A percentile compares a stretch with the other conserved stretches of the same genome.
Conservation (phyloP, 2,888 invertebrate species). For the Bombylius major region DNA sequence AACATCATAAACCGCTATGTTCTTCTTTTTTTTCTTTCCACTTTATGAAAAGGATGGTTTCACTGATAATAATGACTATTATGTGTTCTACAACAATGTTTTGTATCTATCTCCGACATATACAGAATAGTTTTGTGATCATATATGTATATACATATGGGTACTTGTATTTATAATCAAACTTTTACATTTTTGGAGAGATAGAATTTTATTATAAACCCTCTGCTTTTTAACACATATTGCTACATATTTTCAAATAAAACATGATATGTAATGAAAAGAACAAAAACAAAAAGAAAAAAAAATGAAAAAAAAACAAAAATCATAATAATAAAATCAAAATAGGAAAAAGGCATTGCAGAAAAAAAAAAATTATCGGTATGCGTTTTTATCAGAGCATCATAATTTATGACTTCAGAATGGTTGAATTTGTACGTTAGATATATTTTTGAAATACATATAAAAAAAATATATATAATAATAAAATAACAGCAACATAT, state of each 20-base stretch:
- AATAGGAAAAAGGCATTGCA: constrained; percentile 1
- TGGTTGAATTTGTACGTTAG: constrained; percentile 1
- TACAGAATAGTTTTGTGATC: too few species aligned
- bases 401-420: constrained; percentile 14
- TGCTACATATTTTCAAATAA: too few species aligned
- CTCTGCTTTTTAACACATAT: too few species aligned
- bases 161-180: too few species aligned
- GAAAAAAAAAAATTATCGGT: constrained; percentile 12
- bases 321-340: not conserved
- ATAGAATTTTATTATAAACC: too few species aligned
- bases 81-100: too few species aligned
- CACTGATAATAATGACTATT: constrained; percentile 7
- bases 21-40: not conserved
- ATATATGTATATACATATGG: too few species aligned
- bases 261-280: too few species aligned
- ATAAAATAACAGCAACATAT: not conserved
- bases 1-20: not conserved
- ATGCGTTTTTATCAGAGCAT: constrained; percentile 13
- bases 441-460: not conserved
- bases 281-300: too few species aligned
- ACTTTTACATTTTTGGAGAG: too few species aligned
- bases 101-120: too few species aligned
- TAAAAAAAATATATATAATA: not conserved
- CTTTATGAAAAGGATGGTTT: not conserved
- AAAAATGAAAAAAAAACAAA: too few species aligned